Evolutionary conservation across 64 coral and sea anemone genomes (phyloP), one percentile per base, ranked within the genome.

Genomic region (Stylophora pistillata): DNA sequence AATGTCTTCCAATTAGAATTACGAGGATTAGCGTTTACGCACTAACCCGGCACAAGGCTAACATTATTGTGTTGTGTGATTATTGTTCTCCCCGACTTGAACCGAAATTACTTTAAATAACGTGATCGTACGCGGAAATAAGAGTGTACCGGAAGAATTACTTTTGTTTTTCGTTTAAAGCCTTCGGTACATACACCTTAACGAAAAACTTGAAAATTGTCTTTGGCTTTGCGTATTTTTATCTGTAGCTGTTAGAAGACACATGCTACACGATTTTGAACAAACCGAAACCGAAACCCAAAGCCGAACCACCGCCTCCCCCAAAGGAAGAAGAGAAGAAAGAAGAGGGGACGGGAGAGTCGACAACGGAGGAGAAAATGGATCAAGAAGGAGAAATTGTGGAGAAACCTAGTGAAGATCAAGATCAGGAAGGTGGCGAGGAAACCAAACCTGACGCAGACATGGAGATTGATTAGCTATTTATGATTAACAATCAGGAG

Each of bases 291-390:
- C 95, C 95, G 21, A 96, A 96, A 84, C 95, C 95, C 5, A 94
- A 89, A 73, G 68, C 33, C 13, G 89, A 93, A 28, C 91, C 91
- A 31, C 86, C 87, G 28, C 91, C 89, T 71, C 88, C 89, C 41
- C 88, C 91, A 74, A 96, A 96, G 37, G 92, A 96, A 26, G 95
- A 96, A 33, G 95, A 96, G 53, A 96, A 90, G 69, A 93, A 93
- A 30, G 52, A 79, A 32, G 87, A 96, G 2, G 27, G 11, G 31
- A 60, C 27, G 4, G 84, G 31, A 21, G 85, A 74, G 9, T 17
- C 54, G 17, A 77, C 87, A 10, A 75, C 80, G 10, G 75, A 88
- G 28, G 95, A 96, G 34, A 85, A 84, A 34, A 96, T 90, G 91
- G 86, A 91, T 15, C 63, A 93, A 23, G 82, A 89, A 54, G 76